phyloP scores from a whole-genome alignment of 1,140 invertebrate species.

The Drosophila oshimai region DNA sequence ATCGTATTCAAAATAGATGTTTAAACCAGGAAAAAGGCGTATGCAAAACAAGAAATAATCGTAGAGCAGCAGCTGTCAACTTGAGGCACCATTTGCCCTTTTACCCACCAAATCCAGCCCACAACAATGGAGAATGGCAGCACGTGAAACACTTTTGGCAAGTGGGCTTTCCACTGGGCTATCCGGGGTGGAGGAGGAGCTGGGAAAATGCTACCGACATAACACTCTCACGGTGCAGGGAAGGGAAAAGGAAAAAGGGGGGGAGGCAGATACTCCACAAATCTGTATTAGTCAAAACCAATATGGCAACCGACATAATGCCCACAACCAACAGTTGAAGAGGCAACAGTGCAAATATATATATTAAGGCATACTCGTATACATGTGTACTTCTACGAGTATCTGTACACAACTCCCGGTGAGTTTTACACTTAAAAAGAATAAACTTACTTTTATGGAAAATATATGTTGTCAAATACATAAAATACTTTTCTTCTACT shows the following conservation, averaged over 20 bases:
- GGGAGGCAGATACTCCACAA: conserved; percentile 11
- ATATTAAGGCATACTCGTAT: conserved; percentile 16
- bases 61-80: conserved; percentile 36
- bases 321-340: conserved; percentile 3
- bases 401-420: neutral
- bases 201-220: conserved; percentile 44
- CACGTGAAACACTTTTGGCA: conserved; percentile 63
- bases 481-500: no score
- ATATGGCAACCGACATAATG: conserved; percentile 66
- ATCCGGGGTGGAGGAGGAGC: neutral
- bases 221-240: neutral
- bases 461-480: no score
- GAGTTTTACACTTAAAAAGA: neutral
- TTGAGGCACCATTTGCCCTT: conserved; percentile 43
- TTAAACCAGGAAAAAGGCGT: neutral
- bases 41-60: conserved; percentile 10
- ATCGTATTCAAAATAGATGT: conserved; percentile 54
- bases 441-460: no score
- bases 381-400: conserved; percentile 10
- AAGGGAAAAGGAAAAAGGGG: neutral
- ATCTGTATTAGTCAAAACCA: conserved; percentile 47
- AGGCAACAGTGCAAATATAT: conserved; percentile 33
- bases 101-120: conserved; percentile 24
- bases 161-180: neutral
- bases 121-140: conserved; percentile 35